Base-by-base conservation (phyloP, 2,797 vertebrate species). In the Rhincodon typus region DNA sequence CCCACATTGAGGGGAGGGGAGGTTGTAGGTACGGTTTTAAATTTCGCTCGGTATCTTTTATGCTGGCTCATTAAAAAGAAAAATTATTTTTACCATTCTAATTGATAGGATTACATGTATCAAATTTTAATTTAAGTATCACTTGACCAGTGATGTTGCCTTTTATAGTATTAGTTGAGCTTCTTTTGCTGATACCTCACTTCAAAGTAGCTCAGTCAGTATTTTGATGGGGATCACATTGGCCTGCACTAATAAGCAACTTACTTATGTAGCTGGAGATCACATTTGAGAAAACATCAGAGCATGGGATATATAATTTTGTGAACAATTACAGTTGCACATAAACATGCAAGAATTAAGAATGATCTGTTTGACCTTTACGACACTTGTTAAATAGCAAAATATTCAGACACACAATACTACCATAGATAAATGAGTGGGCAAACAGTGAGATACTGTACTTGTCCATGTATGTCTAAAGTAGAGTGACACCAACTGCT, bases 261-360 rank as follows among this genome's bases (percentile, higher is more conserved):
- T 91, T 91, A 57, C 53, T 91, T 91, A 21, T 91, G 3, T 91
- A 34, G 62, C 34, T n/a, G 17, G 88, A 34, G 88, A 66, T 30
- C 13, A 91, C 30, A 66, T 27, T 66, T 34, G 88, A 62, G 53
- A 91, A 57, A 91, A n/a, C 19, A 62, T 53, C 23, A 46, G 82
- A 42, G 21, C 82, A 25, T 46, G 46, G 17, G 42, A 84, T 23
- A 84, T 42, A 66, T 91, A 15, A 91, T 91, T 34, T 62, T 91
- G 19, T 30, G 25, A 21, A 57, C 88, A 91, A 66, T 91, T 19
- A n/a, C 88, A 91, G 30, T 66, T 15, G 27, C 88, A 91, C 27
- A n/a, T 91, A 34, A 91, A 90, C 57, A 90, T 62, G 46, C 82
- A 46, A 19, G 42, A 90, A 90, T 90, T 90, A 90, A 53, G 87